Evolutionary conservation across 1,140 invertebrate species (phyloP).

Genomic region (Drosophila nebulosa): DNA sequence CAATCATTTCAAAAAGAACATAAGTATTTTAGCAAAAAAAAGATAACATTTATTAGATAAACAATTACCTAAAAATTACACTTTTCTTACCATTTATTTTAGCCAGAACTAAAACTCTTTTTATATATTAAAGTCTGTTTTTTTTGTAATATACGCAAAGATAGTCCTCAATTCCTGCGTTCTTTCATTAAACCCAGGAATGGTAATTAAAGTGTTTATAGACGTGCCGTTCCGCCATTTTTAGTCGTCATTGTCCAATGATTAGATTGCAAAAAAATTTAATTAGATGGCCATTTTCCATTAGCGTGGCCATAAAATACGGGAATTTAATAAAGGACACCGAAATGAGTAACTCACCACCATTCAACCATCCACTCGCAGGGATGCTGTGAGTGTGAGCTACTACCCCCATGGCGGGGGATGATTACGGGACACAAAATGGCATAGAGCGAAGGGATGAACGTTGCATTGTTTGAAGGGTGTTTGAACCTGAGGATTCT

Average conservation of each 20-base stretch:
- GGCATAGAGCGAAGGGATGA: slow-evolving; percentile 21
- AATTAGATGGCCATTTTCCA: slow-evolving; percentile 54
- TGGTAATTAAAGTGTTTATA: slow-evolving; percentile 23
- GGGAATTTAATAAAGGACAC: slow-evolving; percentile 50
- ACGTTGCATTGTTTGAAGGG: slow-evolving; percentile 14
- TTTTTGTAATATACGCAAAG: too few species aligned
- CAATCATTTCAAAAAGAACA: too few species aligned
- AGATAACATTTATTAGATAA: too few species aligned
- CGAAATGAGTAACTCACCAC: slow-evolving; percentile 47
- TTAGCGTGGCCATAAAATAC: slow-evolving; percentile 66
- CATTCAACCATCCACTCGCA: slow-evolving; percentile 17
- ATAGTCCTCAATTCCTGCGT: not conserved
- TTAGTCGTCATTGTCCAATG: slow-evolving; percentile 52
- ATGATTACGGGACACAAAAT: slow-evolving; percentile 38
- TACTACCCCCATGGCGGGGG: slow-evolving; percentile 13
- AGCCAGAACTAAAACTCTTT: not conserved
- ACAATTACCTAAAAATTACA: too few species aligned
- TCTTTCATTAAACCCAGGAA: slow-evolving; percentile 15
- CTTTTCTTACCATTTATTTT: too few species aligned
- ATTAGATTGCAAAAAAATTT: slow-evolving; percentile 59
- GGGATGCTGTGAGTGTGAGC: not conserved
- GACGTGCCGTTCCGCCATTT: slow-evolving; percentile 65
- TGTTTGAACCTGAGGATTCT: not conserved
- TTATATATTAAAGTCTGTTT: not conserved
- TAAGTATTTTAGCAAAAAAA: too few species aligned